Evolutionary conservation across 2,888 invertebrate genomes (phyloP).

Genomic region (Seira musarum): DNA sequence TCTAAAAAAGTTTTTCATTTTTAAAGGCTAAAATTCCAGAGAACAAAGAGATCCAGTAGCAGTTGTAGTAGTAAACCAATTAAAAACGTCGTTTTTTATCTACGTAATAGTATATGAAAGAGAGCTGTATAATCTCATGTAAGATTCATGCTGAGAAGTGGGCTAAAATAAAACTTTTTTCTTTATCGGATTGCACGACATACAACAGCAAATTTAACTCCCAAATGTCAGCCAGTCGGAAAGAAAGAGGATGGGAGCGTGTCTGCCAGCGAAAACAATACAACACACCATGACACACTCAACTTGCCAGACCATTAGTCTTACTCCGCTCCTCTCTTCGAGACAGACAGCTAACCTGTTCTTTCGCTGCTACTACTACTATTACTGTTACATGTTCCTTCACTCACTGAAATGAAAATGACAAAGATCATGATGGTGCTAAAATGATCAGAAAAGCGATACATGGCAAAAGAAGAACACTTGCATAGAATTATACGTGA

Average conservation of each 20-base stretch:
- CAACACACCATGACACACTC: conserved; percentile 45
- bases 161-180: conserved; percentile 1
- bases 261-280: conserved; percentile 28
- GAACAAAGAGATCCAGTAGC: neutral
- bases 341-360: neutral
- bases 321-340: conserved; percentile 18
- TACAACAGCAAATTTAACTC: conserved; percentile 20
- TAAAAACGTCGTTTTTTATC: neutral
- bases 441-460: neutral
- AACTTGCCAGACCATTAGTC: conserved; percentile 55
- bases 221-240: conserved; percentile 37
- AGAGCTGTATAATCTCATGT: conserved; percentile 4
- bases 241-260: neutral
- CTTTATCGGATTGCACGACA: neutral
- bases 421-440: neutral
- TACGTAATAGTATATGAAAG: neutral
- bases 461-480: neutral
- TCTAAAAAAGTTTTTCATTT: neutral
- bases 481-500: too few species aligned
- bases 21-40: neutral
- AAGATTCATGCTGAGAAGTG: conserved; percentile 2
- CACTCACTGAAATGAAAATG: neutral
- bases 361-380: neutral
- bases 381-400: neutral
- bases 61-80: neutral